These are phyloP conservation scores for Drosophila peninsularis DNA, from an alignment of 2,888 invertebrate species.

Conservation along the genomic window DNA sequence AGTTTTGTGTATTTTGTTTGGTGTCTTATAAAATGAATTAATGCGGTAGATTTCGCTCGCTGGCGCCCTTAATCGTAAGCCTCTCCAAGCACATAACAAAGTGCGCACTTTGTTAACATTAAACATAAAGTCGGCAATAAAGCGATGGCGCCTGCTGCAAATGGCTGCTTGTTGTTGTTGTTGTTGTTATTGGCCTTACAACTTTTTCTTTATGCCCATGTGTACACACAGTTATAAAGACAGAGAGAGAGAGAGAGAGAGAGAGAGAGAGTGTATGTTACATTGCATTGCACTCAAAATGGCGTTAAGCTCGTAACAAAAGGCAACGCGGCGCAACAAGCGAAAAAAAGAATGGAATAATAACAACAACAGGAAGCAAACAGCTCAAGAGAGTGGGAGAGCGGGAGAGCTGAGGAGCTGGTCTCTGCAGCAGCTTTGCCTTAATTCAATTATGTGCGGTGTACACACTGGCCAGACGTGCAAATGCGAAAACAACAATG, in stretches of 20 bases:
- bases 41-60: not conserved
- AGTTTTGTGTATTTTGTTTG: slow-evolving; percentile 1
- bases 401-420: slow-evolving; percentile 21
- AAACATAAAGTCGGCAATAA: slow-evolving; percentile 63
- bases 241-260: slow-evolving; percentile 5
- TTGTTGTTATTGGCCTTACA: slow-evolving; percentile 31
- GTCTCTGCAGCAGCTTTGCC: slow-evolving; percentile 40
- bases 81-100: slow-evolving; percentile 49
- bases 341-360: slow-evolving; percentile 14
- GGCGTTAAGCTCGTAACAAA: slow-evolving; percentile 59
- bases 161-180: slow-evolving; percentile 28
- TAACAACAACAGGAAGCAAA: slow-evolving; percentile 17
- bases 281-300: slow-evolving; percentile 58
- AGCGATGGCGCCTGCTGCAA: slow-evolving; percentile 47
- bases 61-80: slow-evolving; percentile 26
- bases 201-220: slow-evolving; percentile 33
- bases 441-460: slow-evolving; percentile 66
- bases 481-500: slow-evolving; percentile 32
- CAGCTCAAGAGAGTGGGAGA: slow-evolving; percentile 24
- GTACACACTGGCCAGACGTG: slow-evolving; percentile 61
- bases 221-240: slow-evolving; percentile 14
- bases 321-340: slow-evolving; percentile 35
- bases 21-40: slow-evolving; percentile 31
- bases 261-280: slow-evolving; percentile 29
- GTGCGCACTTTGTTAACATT: slow-evolving; percentile 70